A percentile compares a stretch with the other conserved stretches of the same genome.
Evolutionary conservation across 92 coral and sea anemone species (phyloP).

Genomic region (Actinernus sp.): DNA sequence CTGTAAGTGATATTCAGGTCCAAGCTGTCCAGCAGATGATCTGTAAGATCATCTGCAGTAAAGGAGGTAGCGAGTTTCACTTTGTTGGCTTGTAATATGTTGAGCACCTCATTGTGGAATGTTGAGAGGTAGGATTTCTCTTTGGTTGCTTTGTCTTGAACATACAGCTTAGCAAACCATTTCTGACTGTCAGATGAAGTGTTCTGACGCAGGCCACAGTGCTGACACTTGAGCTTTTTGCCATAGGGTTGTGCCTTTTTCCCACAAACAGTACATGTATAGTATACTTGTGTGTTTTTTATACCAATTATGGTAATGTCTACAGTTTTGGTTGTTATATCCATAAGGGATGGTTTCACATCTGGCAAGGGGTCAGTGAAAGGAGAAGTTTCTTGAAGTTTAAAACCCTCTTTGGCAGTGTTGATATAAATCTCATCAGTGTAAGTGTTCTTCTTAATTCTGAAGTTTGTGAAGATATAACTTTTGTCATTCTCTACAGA

Average conservation of each 20-base stretch:
- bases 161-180: conserved; percentile 55
- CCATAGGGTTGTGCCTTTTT: conserved; percentile 44
- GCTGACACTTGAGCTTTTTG: conserved; percentile 31
- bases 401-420: conserved; percentile 48
- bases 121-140: conserved; percentile 16
- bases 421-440: conserved; percentile 33
- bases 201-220: conserved; percentile 36
- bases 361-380: conserved; percentile 28
- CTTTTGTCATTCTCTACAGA: conserved; percentile 28
- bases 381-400: conserved; percentile 21
- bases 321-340: conserved; percentile 35
- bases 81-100: conserved; percentile 16
- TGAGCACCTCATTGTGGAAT: conserved; percentile 12
- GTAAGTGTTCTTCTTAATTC: conserved; percentile 43
- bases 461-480: conserved; percentile 46
- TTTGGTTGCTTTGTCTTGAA: conserved; percentile 28
- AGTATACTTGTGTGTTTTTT: conserved; percentile 27
- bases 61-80: conserved; percentile 9
- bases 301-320: conserved; percentile 40
- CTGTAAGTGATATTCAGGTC: conserved; percentile 14
- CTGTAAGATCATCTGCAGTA: conserved; percentile 12
- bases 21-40: conserved; percentile 21
- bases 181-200: conserved; percentile 39
- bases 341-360: conserved; percentile 12
- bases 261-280: conserved; percentile 48